Evolutionary conservation across 1,140 invertebrate genomes (phyloP).

Genomic region (Theocolax elegans): DNA sequence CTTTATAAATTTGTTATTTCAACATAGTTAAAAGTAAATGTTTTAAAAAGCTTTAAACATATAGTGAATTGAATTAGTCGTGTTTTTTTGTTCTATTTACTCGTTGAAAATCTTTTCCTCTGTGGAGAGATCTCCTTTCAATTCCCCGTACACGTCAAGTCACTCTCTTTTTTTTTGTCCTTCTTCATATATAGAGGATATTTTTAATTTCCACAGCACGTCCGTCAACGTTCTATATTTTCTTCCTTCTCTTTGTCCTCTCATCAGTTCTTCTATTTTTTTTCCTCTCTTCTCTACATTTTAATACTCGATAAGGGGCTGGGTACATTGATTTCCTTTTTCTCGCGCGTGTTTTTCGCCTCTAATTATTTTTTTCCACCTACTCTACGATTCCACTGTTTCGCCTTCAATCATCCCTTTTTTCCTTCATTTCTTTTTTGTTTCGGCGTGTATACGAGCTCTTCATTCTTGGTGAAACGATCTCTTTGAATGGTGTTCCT

Average conservation of each 20-base stretch:
- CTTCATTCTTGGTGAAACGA: slow-evolving; percentile 20
- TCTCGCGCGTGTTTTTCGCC: background rate
- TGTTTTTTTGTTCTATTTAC: too few species aligned
- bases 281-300: background rate
- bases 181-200: background rate
- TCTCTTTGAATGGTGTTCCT: background rate
- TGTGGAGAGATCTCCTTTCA: background rate
- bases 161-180: background rate
- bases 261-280: background rate
- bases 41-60: too few species aligned
- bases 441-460: too few species aligned
- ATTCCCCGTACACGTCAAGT: background rate
- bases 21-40: too few species aligned
- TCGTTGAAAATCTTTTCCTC: too few species aligned
- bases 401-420: background rate
- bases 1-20: too few species aligned
- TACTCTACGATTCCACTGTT: background rate
- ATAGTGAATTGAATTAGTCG: slow-evolving; percentile 27
- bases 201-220: slow-evolving; percentile 14
- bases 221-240: background rate
- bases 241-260: background rate
- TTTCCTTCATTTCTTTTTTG: background rate
- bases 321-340: slow-evolving; percentile 5
- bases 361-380: slow-evolving; percentile 11
- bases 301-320: background rate